Conservation (phyloP, 2,888 invertebrate genomes). For the Molanna angustata region DNA sequence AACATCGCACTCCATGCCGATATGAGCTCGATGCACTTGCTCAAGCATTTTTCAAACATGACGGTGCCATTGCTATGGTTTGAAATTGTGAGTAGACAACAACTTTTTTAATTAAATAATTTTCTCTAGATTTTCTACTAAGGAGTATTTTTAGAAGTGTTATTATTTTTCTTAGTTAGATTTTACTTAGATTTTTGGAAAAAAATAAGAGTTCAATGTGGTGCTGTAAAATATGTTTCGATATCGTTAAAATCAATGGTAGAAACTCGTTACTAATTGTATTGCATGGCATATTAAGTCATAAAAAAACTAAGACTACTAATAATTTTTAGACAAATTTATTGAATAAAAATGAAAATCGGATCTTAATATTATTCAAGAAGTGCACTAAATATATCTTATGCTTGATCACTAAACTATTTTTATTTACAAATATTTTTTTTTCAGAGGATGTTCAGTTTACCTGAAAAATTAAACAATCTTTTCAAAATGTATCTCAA, state of each 20-base stretch:
- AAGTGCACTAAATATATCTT: too few relatives aligned
- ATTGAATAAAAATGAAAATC: not conserved
- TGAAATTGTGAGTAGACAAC: conserved; percentile 73
- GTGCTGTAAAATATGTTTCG: too few relatives aligned
- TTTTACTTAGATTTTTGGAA: too few relatives aligned
- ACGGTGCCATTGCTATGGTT: conserved; percentile 84
- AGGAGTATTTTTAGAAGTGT: too few relatives aligned
- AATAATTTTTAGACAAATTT: not conserved
- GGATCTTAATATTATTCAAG: not conserved
- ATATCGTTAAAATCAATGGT: too few relatives aligned
- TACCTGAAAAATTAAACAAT: conserved; percentile 60
- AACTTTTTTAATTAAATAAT: not conserved
- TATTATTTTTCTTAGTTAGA: too few relatives aligned
- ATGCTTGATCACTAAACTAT: too few relatives aligned
- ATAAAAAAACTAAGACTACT: not conserved
- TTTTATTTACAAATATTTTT: not conserved
- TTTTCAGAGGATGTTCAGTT: conserved; percentile 65
- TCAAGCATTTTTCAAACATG: conserved; percentile 65
- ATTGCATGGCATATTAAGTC: not conserved
- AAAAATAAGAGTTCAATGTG: too few relatives aligned
- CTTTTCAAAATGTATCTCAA: conserved; percentile 73
- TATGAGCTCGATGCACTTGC: conserved; percentile 62
- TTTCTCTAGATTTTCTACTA: too few relatives aligned
- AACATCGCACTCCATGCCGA: conserved; percentile 74
- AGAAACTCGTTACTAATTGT: not conserved